Evolutionary conservation across 1,140 invertebrate genomes (phyloP), one percentile per base, ranked within the genome.

Genomic region (Monomorium pharaonis): DNA sequence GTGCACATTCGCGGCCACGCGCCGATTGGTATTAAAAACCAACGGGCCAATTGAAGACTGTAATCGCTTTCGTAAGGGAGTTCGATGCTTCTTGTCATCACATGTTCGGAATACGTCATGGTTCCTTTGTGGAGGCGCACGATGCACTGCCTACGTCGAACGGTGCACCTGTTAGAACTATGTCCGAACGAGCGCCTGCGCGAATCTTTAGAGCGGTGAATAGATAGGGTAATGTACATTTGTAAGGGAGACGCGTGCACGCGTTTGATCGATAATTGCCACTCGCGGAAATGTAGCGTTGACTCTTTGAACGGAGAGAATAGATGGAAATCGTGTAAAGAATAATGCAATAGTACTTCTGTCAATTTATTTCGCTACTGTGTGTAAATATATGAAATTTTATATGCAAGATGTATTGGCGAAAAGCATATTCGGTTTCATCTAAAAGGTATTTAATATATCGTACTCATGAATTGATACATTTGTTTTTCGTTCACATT

Each of bases 1-100:
- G 65, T 16, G 2, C 10, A 14, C 0, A 42, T 27, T 9, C 6
- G 16, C 0, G 88, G 84, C 90, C 90, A 91, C 3, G 44, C 74
- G 0, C 88, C 90, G 12, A 91, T 88, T 0, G 86, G 78, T 0
- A 60, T 84, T 9, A 91, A n/a, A 21, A 89, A 56, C 88, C 89
- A 90, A 24, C 89, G 84, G 14, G 56, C 81, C 30, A 91, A 1
- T 21, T 69, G 70, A 3, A 90, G 37, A 12, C 70, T 85, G 14
- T 86, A 89, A 33, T 86, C 72, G 1, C 37, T 51, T 10, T 0
- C 18, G 9, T 62, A 10, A 4, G 12, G 12, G 2, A 27, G 1
- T 7, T 76, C 51, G n/a, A 0, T 16, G 14, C 10, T 18, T 1
- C 16, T 18, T 14, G 21, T 3, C 5, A 62, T 3, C 5, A 62